A percentile compares a stretch with the other conserved stretches of the same genome.
Conservation (phyloP, 2,113 vertebrate species). For the Eudyptes chrysolophus region DNA sequence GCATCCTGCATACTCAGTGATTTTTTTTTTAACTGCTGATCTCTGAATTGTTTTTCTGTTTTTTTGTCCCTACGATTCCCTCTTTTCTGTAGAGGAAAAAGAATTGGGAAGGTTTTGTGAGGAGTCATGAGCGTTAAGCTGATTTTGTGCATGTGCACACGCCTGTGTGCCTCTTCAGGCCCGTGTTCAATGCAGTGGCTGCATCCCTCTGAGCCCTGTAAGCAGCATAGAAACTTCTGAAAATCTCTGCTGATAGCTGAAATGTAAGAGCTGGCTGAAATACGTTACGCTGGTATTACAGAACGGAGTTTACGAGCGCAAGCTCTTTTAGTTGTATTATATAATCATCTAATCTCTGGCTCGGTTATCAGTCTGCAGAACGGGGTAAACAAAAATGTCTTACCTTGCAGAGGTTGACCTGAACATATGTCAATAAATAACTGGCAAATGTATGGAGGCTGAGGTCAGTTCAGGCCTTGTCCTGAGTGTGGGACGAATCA, state of each 20-base stretch:
- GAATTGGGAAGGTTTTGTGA: not conserved
- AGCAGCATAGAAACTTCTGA: not conserved
- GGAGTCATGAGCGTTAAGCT: not conserved
- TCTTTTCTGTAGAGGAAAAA: not conserved
- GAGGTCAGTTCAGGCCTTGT: not conserved
- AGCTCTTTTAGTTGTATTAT: not conserved
- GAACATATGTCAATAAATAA: not conserved
- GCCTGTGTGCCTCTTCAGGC: not conserved
- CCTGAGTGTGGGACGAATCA: not conserved
- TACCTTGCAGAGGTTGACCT: not conserved
- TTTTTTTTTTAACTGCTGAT: not conserved
- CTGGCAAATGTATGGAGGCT: not conserved
- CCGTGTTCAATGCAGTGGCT: not conserved
- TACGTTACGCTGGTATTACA: fast-evolving
- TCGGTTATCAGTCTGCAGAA: not conserved
- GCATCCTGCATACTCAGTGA: not conserved
- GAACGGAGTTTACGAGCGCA: not conserved
- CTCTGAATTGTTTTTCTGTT: not conserved
- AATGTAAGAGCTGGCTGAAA: not conserved
- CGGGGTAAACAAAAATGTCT: not conserved
- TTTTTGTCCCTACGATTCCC: not conserved
- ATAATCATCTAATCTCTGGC: not conserved
- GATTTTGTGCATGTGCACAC: not conserved
- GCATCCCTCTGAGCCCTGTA: not conserved
- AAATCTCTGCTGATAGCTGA: not conserved